Evolutionary conservation across 2,797 vertebrate genomes (phyloP).

Genomic region (Halcyon chelicuti): DNA sequence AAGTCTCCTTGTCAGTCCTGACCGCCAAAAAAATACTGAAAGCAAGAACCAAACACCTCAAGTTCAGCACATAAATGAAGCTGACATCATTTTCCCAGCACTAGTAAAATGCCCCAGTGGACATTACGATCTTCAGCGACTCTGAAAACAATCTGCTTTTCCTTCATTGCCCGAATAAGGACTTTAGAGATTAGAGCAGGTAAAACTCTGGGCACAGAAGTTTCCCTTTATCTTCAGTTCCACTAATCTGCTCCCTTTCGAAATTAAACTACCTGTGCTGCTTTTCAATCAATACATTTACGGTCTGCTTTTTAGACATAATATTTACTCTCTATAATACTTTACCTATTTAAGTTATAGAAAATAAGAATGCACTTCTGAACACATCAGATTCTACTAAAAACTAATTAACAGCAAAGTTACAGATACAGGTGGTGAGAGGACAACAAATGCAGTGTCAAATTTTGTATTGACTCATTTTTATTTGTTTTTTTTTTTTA

Average conservation of each 20-base stretch:
- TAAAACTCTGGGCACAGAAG: not conserved
- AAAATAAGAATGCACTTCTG: not conserved
- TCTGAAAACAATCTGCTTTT: not conserved
- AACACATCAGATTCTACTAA: not conserved
- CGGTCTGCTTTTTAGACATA: not conserved
- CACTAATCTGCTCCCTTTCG: not conserved
- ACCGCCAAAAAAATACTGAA: not conserved
- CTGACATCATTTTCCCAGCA: not conserved
- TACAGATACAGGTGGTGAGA: not conserved
- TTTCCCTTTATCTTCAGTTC: not conserved
- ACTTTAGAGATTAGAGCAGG: not conserved
- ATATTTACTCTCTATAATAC: not conserved
- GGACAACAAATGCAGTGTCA: not conserved
- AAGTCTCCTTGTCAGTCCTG: not conserved
- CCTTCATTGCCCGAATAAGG: not conserved
- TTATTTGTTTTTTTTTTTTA: not conserved
- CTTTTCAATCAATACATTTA: not conserved
- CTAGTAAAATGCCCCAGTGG: not conserved
- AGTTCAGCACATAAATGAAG: conserved; percentile 9
- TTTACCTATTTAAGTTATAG: not conserved
- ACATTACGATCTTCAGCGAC: not conserved
- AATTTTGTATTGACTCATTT: not conserved
- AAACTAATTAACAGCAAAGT: not conserved
- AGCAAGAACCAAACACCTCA: not conserved
- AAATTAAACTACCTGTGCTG: not conserved